Percentiles rank a stretch among this genome's conserved stretches.
Conservation (phyloP, 2,113 vertebrate genomes). For the Tinamus guttatus region DNA sequence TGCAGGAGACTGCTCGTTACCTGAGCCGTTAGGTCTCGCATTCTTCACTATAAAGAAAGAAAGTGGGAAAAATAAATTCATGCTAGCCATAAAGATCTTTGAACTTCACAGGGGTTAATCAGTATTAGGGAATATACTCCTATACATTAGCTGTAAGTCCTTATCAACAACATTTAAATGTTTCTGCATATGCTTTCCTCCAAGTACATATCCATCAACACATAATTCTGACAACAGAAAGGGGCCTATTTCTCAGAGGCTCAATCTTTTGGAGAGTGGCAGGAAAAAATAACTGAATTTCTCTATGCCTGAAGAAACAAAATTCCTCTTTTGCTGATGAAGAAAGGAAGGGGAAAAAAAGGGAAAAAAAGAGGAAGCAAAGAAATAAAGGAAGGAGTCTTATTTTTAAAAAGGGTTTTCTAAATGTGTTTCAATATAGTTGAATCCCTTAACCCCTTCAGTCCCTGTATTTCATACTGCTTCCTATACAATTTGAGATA, state of each 20-base stretch:
- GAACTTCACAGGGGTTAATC: neutral
- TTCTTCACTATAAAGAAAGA: conserved; percentile 80
- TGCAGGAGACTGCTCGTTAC: conserved; percentile 92
- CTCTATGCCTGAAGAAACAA: neutral
- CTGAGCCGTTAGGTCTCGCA: conserved; percentile 89
- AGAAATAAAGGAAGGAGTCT: neutral
- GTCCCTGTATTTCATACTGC: neutral
- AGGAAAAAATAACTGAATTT: neutral
- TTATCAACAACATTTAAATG: neutral
- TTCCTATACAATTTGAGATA: neutral
- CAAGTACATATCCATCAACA: neutral
- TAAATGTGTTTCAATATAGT: neutral
- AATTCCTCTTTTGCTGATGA: neutral
- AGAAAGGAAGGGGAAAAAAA: neutral
- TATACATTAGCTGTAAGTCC: neutral
- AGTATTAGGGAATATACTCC: neutral
- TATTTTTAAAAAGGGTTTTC: neutral
- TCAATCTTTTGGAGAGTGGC: neutral
- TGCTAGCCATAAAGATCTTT: neutral
- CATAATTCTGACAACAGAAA: neutral
- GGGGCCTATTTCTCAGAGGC: neutral
- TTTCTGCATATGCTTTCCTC: neutral
- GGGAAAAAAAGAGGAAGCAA: neutral
- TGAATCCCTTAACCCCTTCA: neutral
- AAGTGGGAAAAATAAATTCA: neutral